Evolutionary conservation across 2,888 invertebrate genomes (phyloP).

Genomic region (Azorinus chamasolen): DNA sequence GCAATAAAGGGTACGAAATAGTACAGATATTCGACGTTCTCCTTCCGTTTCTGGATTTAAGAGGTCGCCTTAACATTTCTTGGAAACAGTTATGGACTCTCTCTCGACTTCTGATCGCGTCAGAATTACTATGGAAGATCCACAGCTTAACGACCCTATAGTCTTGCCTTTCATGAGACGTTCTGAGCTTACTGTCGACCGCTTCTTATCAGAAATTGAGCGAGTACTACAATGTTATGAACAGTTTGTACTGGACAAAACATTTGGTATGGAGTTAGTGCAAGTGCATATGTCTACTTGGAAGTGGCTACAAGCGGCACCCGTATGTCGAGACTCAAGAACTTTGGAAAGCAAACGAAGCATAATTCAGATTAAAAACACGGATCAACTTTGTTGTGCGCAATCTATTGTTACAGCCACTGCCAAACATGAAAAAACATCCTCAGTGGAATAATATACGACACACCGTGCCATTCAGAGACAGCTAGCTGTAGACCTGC

Average conservation of each 20-base stretch:
- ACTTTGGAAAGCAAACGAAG: constrained; percentile 21
- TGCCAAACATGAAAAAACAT: constrained; percentile 31
- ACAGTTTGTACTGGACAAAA: constrained; percentile 48
- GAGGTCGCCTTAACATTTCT: too few species aligned
- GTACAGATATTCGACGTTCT: constrained; percentile 26
- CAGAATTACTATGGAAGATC: constrained; percentile 21
- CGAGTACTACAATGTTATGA: constrained; percentile 48
- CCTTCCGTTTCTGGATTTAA: too few species aligned
- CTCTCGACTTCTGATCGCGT: constrained; percentile 56
- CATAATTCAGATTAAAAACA: constrained; percentile 33
- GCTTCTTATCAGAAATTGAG: constrained; percentile 47
- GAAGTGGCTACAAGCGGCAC: constrained; percentile 8
- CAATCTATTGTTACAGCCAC: constrained; percentile 43
- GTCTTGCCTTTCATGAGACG: constrained; percentile 21
- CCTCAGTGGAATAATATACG: constrained; percentile 44
- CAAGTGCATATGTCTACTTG: constrained; percentile 22
- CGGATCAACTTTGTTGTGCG: constrained; percentile 45
- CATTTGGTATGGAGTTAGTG: constrained; percentile 25
- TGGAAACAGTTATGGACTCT: too few species aligned
- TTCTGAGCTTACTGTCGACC: constrained; percentile 9
- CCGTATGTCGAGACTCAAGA: constrained; percentile 12
- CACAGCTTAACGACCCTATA: constrained; percentile 22
- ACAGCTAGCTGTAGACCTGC: constrained; percentile 5
- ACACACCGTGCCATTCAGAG: constrained; percentile 26
- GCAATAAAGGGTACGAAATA: constrained; percentile 26